These are phyloP conservation scores for Enchytraeus crypticus DNA, from an alignment of 2,888 invertebrate species.

Conservation along the genomic window DNA sequence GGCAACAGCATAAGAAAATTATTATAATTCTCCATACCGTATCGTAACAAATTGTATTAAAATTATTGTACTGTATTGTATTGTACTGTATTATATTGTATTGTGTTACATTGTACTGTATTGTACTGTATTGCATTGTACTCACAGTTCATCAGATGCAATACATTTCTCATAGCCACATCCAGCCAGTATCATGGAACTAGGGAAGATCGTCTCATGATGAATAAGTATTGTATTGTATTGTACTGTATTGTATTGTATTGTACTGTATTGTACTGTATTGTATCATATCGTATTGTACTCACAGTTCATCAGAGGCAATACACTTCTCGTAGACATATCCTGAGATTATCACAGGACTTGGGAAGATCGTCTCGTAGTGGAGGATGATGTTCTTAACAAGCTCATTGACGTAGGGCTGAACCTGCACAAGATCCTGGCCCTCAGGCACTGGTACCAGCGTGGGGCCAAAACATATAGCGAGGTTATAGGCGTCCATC, in stretches of 20 bases:
- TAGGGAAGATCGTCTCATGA: slow-evolving; percentile 66
- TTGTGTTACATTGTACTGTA: too few relatives aligned
- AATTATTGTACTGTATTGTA: too few relatives aligned
- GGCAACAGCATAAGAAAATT: too few relatives aligned
- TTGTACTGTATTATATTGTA: too few relatives aligned
- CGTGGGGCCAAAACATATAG: slow-evolving; percentile 94
- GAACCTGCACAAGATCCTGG: slow-evolving; percentile 81
- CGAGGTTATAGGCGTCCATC: slow-evolving; percentile 98
- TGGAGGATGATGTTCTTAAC: slow-evolving; percentile 87
- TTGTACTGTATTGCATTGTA: too few relatives aligned
- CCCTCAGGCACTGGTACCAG: slow-evolving; percentile 89
- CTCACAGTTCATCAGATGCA: slow-evolving; percentile 58
- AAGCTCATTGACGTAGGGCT: slow-evolving; percentile 83
- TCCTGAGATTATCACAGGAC: neutral
- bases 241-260: too few relatives aligned
- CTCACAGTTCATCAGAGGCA: slow-evolving; percentile 58
- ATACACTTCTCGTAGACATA: slow-evolving; percentile 44
- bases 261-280: too few relatives aligned
- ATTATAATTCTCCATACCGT: too few relatives aligned
- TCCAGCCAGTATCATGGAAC: neutral
- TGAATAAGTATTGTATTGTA: too few relatives aligned
- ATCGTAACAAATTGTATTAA: too few relatives aligned
- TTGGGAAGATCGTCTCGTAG: slow-evolving; percentile 66
- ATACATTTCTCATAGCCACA: slow-evolving; percentile 44
- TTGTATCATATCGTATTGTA: too few relatives aligned